Evolutionary conservation across 1,140 invertebrate species (phyloP).

Genomic region (Sitodiplosis mosellana): DNA sequence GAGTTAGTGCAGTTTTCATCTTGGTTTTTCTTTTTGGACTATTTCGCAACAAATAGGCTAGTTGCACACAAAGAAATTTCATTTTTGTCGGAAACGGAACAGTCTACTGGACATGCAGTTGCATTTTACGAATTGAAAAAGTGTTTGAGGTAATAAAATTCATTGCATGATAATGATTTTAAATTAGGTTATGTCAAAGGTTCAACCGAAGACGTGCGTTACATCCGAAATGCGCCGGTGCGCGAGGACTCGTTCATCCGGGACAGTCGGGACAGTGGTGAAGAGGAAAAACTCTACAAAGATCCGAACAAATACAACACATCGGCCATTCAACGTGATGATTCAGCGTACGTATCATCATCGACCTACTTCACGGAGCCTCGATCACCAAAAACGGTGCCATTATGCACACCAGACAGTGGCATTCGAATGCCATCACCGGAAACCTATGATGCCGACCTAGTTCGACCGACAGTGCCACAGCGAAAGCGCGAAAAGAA

Average conservation of each 20-base stretch:
- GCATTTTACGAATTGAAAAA: too few relatives aligned
- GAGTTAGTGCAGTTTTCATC: too few relatives aligned
- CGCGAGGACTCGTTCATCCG: constrained; percentile 9
- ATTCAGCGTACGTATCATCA: constrained; percentile 33
- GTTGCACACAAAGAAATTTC: too few relatives aligned
- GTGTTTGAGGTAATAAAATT: too few relatives aligned
- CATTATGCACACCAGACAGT: constrained; percentile 3
- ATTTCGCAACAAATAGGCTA: too few relatives aligned
- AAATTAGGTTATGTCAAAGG: constrained; percentile 2
- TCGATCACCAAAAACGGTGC: constrained; percentile 2
- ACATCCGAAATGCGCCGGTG: constrained; percentile 1
- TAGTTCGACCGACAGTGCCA: constrained; percentile 30
- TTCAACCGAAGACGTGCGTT: constrained; percentile 4
- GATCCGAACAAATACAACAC: constrained; percentile 12
- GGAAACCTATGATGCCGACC: constrained; percentile 2
- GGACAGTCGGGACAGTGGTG: constrained; percentile 13
- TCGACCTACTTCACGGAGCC: constrained; percentile 17
- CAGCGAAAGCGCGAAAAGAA: constrained; percentile 33
- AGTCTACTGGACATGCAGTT: too few relatives aligned
- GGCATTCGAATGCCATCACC: constrained; percentile 4
- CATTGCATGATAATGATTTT: too few relatives aligned
- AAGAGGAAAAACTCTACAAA: constrained; percentile 8
- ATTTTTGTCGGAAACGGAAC: too few relatives aligned
- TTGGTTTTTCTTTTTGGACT: too few relatives aligned
- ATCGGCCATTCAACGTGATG: constrained; percentile 28